These are phyloP conservation scores for Mus minutoides DNA, from an alignment of 2,797 vertebrate species.

Conservation along the genomic window DNA sequence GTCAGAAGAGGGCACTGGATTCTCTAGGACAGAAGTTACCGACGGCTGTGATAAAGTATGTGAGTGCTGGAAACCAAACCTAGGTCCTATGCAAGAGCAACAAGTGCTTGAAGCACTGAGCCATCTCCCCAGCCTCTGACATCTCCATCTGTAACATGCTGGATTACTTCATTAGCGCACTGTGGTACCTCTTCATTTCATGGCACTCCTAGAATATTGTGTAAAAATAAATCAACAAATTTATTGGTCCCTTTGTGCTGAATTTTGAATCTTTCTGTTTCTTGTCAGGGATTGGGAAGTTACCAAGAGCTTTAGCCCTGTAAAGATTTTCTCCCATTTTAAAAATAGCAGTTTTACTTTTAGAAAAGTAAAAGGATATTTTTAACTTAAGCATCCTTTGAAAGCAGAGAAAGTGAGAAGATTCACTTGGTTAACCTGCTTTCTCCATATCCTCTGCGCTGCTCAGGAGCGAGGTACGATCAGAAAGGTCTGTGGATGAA, in stretches of 20 bases:
- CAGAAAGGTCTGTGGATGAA: constrained; percentile 29
- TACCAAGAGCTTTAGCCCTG: not conserved
- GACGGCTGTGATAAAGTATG: not conserved
- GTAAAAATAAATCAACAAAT: not conserved
- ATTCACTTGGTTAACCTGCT: not conserved
- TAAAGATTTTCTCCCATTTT: not conserved
- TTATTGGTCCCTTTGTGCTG: not conserved
- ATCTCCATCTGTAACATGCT: not conserved
- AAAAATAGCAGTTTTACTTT: constrained; percentile 42
- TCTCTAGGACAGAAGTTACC: not conserved
- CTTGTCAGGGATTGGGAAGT: not conserved
- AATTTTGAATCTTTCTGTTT: not conserved
- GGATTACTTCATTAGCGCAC: not conserved
- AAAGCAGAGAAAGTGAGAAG: constrained; percentile 33
- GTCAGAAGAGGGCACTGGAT: not conserved
- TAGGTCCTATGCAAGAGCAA: not conserved
- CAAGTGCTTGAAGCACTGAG: not conserved
- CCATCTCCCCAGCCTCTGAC: not conserved
- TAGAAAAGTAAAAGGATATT: constrained; percentile 33
- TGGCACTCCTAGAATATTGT: not conserved
- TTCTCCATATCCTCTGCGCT: not conserved
- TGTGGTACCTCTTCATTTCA: not conserved
- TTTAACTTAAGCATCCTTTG: not conserved
- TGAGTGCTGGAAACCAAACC: not conserved
- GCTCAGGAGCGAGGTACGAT: not conserved